A percentile compares a stretch with the other conserved stretches of the same genome.
Conservation (phyloP, 2,888 invertebrate species). For the Sminthurinus aureus region DNA sequence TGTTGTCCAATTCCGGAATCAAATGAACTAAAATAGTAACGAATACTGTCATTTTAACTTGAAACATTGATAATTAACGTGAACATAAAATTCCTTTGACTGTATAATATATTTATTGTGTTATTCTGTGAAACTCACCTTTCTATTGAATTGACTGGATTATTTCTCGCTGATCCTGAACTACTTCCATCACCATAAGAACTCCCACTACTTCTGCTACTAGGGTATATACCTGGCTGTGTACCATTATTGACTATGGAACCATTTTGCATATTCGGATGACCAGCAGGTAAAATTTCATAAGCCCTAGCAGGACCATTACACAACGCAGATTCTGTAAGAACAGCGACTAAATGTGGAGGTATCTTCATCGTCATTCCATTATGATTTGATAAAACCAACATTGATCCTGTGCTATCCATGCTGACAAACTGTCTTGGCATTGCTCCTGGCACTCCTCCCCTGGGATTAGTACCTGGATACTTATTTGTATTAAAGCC, state of each 20-base stretch:
- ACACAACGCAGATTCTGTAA: constrained; percentile 58
- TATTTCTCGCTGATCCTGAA: constrained; percentile 54
- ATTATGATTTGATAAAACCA: constrained; percentile 58
- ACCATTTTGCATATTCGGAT: constrained; percentile 44
- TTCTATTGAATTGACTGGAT: constrained; percentile 58
- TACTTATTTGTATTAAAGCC: constrained; percentile 47
- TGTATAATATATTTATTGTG: too few relatives aligned
- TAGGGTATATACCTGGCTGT: constrained; percentile 58
- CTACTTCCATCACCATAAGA: constrained; percentile 59
- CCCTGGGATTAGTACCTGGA: constrained; percentile 57
- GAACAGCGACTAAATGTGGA: constrained; percentile 59
- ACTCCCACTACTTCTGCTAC: constrained; percentile 59
- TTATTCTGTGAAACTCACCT: constrained; percentile 24
- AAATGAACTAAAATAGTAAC: constrained; percentile 50
- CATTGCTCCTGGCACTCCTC: constrained; percentile 28
- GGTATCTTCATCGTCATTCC: constrained; percentile 60
- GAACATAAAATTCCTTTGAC: too few relatives aligned
- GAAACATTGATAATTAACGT: too few relatives aligned
- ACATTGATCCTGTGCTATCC: constrained; percentile 56
- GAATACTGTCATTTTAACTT: too few relatives aligned
- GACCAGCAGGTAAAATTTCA: constrained; percentile 57
- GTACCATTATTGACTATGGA: constrained; percentile 43
- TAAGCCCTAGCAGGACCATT: constrained; percentile 58
- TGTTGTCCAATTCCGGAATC: constrained; percentile 60
- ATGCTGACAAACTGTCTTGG: constrained; percentile 41